phyloP scores from a whole-genome alignment of 2,888 invertebrate species.

The Andrena marginata region DNA sequence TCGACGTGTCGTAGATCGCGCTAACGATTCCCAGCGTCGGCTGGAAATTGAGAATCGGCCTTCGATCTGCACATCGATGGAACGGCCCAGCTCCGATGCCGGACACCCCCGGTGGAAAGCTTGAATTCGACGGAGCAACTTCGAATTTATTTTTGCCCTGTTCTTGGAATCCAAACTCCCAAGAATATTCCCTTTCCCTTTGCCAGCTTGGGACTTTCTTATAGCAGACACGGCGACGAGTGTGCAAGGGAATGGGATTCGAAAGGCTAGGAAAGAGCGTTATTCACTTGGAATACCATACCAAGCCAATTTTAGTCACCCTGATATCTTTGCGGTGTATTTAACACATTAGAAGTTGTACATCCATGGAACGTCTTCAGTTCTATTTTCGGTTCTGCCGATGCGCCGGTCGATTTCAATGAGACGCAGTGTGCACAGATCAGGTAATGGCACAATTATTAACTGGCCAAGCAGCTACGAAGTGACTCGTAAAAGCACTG shows the following conservation, averaged over 20 bases:
- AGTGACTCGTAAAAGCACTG: constrained; percentile 20
- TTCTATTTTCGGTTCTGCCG: neutral
- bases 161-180: constrained; percentile 4
- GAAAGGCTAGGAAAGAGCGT: neutral
- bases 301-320: neutral
- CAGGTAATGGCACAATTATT: neutral
- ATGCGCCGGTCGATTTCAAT: neutral
- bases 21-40: constrained; percentile 37
- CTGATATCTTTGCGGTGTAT: neutral
- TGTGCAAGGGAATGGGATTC: neutral
- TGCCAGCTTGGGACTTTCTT: constrained; percentile 9
- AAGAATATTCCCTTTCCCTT: neutral
- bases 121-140: constrained; percentile 3
- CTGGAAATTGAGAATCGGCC: constrained; percentile 31
- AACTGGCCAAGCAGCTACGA: neutral
- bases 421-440: too few relatives aligned
- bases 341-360: too few relatives aligned
- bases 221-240: neutral
- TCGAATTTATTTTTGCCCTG: constrained; percentile 36
- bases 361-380: too few relatives aligned
- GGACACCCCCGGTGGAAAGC: neutral
- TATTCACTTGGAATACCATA: neutral
- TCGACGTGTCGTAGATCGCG: constrained; percentile 45
- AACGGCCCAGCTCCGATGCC: neutral
- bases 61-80: neutral